Base-by-base conservation (phyloP, 1,140 invertebrate genomes). In the Nasonia vitripennis region DNA sequence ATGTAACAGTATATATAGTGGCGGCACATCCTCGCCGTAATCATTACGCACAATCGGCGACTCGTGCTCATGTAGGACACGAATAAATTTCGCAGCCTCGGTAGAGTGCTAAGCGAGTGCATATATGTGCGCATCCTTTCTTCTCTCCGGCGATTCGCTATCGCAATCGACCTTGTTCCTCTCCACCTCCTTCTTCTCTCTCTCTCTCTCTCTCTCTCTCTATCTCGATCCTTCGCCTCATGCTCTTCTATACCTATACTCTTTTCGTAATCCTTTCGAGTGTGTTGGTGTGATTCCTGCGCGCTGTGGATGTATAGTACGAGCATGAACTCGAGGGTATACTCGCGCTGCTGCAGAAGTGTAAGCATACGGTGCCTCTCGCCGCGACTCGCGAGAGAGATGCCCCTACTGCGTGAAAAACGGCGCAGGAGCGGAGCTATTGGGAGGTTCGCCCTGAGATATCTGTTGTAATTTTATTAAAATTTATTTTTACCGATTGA, bases 151-250 rank as follows among this genome's bases (percentile, higher is more conserved):
- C 20, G 27, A 62, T 62, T 81, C 51, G 17, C 73, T 34, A 68
- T 78, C 23, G 34, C 62, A 51, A 84, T 71, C 83, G 67, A 68
- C 83, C 75, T 84, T 78, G 75, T 71, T 83, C 82, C 27, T 34
- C 20, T 71, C 45, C 74, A 45, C 62, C 17, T 41, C 37, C 23
- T 73, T 27, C 27, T 27, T 27, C 1, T 27, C 1, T 27, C 27
- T 27, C 27, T 27, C 27, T 27, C 27, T 27, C 27, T 27, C 27
- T 2, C 27, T 27, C 27, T 27, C 27, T 27, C 27, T 62, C 55
- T 51, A 14, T 48, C 45, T 9, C 10, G 12, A 10, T 12, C 12
- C 45, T 48, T 48, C 10, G 17, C 14, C 17, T 55, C 51, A 5
- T 20, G 5, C 17, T 55, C 51, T 17, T 14, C 51, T 17, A 12